Base-by-base conservation (phyloP, 2,797 vertebrate species). In the Poeciliopsis paucimaculata region DNA sequence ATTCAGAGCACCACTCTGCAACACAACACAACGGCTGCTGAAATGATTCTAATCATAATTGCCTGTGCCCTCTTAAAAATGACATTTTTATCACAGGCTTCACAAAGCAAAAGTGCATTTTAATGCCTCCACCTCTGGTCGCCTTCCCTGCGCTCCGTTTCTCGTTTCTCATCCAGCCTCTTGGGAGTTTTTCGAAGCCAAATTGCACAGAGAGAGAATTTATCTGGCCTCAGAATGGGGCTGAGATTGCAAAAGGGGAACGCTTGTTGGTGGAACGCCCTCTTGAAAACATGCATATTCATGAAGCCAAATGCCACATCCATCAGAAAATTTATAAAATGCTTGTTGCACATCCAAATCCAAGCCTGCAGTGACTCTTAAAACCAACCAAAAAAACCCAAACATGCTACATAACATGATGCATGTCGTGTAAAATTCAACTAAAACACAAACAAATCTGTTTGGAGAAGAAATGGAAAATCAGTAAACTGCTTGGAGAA, bases 201-300 rank as follows among this genome's bases (percentile, higher is more conserved):
- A 90, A 94, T 91, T 89, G 90, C 85, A 86, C 81, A 82, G 84
- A 73, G 76, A 87, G 78, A 90, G 90, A 92, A 92, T 89, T 68
- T 90, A 89, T 91, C 87, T 83, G 81, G 28, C 74, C 12, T 86
- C 78, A 78, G 77, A 89, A 89, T 8, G 36, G 46, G 73, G 82
- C 81, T 79, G 77, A 88, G 84, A 93, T 86, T 88, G 89, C 82
- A 92, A 93, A 91, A 83, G 81, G 75, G 86, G 88, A 90, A 84
- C 36, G 71, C 82, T 90, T 51, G 41, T 82, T 1, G 18, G 82
- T 78, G 78, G 39, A 89, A 88, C 64, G 16, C 82, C 86, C 75
- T 82, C 82, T 70, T 73, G 75, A 88, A 85, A 83, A 91, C 83
- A 91, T 91, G 79, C 82, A 92, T 92, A 93, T 93, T 92, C 90